phyloP scores from a whole-genome alignment of 2,797 vertebrate genomes.

The Acrossocheilus wenchowensis region DNA sequence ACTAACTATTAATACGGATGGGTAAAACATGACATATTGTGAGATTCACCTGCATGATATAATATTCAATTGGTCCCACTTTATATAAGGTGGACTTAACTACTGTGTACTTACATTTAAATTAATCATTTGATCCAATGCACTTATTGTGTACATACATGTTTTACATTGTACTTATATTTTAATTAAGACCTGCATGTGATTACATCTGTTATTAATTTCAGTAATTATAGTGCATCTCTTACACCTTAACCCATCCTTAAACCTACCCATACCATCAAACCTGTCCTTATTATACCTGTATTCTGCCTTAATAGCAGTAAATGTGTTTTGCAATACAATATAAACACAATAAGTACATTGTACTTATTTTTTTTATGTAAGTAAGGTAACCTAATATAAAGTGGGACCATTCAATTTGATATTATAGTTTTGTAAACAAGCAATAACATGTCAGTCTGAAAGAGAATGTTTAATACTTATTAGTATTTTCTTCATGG shows the following conservation, averaged over 20 bases:
- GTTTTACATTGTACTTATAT: not conserved
- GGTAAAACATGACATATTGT: not conserved
- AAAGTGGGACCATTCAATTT: conserved; percentile 1
- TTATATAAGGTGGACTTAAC: not conserved
- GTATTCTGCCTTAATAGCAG: not conserved
- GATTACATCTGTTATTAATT: not conserved
- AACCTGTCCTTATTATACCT: not conserved
- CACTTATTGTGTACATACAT: not conserved
- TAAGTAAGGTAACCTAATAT: not conserved
- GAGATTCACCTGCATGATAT: not conserved
- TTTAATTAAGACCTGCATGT: not conserved
- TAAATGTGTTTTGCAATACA: not conserved
- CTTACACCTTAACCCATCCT: not conserved
- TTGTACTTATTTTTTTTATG: not conserved
- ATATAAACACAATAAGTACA: not conserved
- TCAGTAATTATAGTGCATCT: not conserved
- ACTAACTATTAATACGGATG: not conserved
- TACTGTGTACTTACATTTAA: not conserved
- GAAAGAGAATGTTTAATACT: not conserved
- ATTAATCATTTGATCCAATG: not conserved
- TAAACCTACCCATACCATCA: not conserved
- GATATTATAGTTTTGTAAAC: not conserved
- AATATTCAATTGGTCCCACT: not conserved
- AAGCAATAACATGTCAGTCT: not conserved
- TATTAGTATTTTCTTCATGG: not conserved